Evolutionary conservation across 1,140 invertebrate genomes (phyloP).

Genomic region (Laupala kohalensis): DNA sequence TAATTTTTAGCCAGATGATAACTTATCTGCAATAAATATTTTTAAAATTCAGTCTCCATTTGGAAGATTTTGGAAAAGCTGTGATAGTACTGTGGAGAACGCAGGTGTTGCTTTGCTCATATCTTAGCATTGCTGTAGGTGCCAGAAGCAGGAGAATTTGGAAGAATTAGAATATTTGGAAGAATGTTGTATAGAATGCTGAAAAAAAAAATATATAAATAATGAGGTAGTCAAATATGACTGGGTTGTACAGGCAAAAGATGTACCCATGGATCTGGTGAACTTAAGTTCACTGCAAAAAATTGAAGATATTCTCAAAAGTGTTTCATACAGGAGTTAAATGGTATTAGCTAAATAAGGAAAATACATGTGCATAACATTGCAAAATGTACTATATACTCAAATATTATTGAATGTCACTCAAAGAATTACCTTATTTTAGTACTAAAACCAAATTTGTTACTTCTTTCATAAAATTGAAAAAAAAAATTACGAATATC

Average conservation of each 20-base stretch:
- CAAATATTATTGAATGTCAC: not conserved
- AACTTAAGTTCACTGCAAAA: no score
- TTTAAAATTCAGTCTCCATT: no score
- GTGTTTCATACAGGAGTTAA: not conserved
- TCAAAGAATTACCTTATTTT: not conserved
- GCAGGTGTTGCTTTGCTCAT: no score
- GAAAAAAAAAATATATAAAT: not conserved
- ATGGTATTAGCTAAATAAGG: not conserved
- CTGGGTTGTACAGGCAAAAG: not conserved
- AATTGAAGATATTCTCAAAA: not conserved
- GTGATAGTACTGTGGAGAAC: no score
- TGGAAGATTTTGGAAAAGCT: no score
- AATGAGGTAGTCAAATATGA: not conserved
- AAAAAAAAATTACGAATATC: no score
- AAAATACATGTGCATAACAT: not conserved
- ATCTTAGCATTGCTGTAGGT: no score
- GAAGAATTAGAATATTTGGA: not conserved
- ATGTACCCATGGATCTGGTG: not conserved
- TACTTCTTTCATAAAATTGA: not conserved
- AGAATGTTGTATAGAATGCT: not conserved
- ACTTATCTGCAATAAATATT: no score
- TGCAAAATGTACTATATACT: not conserved
- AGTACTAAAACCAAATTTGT: not conserved
- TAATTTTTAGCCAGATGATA: no score
- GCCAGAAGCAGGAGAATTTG: not conserved